phyloP scores from a whole-genome alignment of 2,113 vertebrate species.

The Gasterosteus aculeatus region DNA sequence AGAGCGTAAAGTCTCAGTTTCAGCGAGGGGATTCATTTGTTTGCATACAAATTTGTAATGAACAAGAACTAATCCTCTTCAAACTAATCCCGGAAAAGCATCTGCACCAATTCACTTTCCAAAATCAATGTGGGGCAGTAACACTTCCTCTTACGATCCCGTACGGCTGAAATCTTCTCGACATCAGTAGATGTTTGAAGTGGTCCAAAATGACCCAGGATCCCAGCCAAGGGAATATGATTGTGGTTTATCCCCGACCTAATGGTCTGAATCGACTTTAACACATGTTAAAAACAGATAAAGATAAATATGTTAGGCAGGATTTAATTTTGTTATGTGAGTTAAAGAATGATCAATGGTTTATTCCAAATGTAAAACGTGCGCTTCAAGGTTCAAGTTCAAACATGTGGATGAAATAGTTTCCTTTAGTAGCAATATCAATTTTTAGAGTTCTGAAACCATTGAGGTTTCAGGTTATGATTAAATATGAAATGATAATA shows the following conservation, averaged over 20 bases:
- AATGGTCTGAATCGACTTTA: not conserved
- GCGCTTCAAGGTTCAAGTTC: not conserved
- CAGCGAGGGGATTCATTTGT: conserved; percentile 11
- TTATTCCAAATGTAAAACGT: not conserved
- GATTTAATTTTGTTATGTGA: not conserved
- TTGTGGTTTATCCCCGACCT: not conserved
- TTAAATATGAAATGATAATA: not conserved
- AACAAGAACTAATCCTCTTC: conserved; percentile 53
- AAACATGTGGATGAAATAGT: not conserved
- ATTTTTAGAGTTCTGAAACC: not conserved
- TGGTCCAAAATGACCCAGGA: not conserved
- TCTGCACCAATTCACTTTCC: conserved; percentile 43
- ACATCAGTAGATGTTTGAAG: not conserved
- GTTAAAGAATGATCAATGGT: not conserved
- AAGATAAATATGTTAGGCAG: conserved; percentile 3
- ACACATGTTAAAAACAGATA: not conserved
- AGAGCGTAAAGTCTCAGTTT: not conserved
- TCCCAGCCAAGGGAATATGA: not conserved
- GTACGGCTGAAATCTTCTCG: conserved; percentile 19
- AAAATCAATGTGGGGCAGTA: conserved; percentile 58
- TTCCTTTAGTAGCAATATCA: not conserved
- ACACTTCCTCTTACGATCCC: conserved; percentile 16
- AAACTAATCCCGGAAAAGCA: conserved; percentile 64
- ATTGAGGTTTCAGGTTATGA: not conserved
- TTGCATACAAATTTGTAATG: conserved; percentile 33